Conservation (phyloP, 1,140 invertebrate species). For the Plodia interpunctella region DNA sequence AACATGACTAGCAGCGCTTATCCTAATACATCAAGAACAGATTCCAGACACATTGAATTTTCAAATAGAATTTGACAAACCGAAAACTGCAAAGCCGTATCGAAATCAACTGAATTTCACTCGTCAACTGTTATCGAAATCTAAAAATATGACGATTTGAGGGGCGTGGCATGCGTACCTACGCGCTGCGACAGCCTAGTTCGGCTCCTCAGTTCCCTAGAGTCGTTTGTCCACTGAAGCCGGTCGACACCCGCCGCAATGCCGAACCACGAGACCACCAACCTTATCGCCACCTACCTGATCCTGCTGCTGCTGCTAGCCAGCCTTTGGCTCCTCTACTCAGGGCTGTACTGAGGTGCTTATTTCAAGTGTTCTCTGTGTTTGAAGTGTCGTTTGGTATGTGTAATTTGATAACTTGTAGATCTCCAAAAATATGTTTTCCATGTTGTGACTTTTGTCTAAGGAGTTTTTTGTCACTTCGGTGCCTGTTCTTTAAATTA, state of each 20-base stretch:
- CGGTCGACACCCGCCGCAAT: conserved; percentile 37
- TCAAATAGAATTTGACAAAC: background rate
- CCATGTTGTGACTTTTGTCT: too few relatives aligned
- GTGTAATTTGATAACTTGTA: background rate
- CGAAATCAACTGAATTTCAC: background rate
- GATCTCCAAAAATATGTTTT: too few relatives aligned
- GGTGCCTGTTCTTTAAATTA: too few relatives aligned
- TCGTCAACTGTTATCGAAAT: background rate
- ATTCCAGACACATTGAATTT: too few relatives aligned
- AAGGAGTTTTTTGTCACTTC: too few relatives aligned
- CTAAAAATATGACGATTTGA: conserved; percentile 40
- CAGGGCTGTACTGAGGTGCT: conserved; percentile 72
- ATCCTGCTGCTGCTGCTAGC: conserved; percentile 75
- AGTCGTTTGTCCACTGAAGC: conserved; percentile 52
- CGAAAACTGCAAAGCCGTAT: too few relatives aligned
- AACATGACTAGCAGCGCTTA: too few relatives aligned
- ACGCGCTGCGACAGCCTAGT: conserved; percentile 42
- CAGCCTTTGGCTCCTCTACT: conserved; percentile 72
- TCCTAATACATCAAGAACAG: too few relatives aligned
- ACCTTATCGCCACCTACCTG: conserved; percentile 72
- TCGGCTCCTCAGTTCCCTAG: conserved; percentile 54
- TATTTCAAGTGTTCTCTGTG: conserved; percentile 14
- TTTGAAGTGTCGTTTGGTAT: background rate
- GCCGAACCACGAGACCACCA: conserved; percentile 75
- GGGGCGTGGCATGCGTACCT: conserved; percentile 51